Conservation (phyloP, 1,140 invertebrate species). For the Geopemphigus sp. region DNA sequence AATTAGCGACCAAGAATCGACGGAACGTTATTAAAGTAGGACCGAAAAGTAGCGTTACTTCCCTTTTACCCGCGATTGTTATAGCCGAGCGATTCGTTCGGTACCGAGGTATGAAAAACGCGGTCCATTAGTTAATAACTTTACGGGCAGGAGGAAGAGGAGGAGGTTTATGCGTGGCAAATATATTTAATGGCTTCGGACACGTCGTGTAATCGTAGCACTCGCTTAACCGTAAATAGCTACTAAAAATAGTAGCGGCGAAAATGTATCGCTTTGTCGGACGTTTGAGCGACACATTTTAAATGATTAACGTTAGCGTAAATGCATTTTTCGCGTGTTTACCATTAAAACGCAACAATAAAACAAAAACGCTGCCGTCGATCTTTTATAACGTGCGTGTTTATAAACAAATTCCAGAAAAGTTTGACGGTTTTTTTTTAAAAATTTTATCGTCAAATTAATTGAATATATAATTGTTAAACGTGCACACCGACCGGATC, state of each 20-base stretch:
- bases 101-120: background rate
- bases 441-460: no score
- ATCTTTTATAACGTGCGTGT: no score
- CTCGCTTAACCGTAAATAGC: background rate
- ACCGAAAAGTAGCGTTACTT: constrained; percentile 33
- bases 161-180: background rate
- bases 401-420: no score
- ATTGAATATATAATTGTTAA: no score
- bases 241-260: background rate
- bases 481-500: no score
- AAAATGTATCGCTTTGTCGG: background rate
- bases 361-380: no score
- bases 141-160: background rate
- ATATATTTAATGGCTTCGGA: constrained; percentile 24
- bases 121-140: constrained; percentile 37
- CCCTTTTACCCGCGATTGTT: constrained; percentile 21
- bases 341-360: no score
- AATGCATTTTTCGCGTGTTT: no score
- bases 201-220: background rate
- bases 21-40: constrained; percentile 22
- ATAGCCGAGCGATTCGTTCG: constrained; percentile 12
- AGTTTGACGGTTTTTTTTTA: no score
- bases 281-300: background rate
- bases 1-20: no score
- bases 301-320: no score